Evolutionary conservation across 2,113 vertebrate species (phyloP), one percentile per base, ranked within the genome.

Genomic region (Sorex fumeus): DNA sequence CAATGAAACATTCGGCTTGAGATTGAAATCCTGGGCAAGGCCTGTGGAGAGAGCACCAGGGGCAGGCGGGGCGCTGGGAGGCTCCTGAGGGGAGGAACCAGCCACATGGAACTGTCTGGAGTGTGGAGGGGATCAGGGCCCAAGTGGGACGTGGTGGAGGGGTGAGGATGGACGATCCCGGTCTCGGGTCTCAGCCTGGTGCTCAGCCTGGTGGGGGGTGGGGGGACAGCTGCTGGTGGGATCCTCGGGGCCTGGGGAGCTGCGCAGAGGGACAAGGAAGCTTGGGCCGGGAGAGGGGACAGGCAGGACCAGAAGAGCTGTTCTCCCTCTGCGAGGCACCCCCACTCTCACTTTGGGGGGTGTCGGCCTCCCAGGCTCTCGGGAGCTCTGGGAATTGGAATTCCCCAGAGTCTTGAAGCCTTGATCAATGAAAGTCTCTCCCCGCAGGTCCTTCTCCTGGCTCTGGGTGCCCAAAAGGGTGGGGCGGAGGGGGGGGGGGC

Each of bases 1-100:
- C 95, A 97, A 97, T 62, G 95, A 97, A 97, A 95, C 91, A 94
- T 50, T 75, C 30, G 28, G 71, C 82, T 4, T 50, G 75, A 91
- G 78, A 91, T 70, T 66, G 36, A 53, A 78, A 87, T 71, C 92
- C 90, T 93, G 47, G 88, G 86, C 25, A 8, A 91, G 71, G 87
- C 91, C 40, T 15, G 70, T 82, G 70, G 77, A 91, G 84, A 84
- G 81, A 92, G 82, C 60, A 85, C 85, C 95, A 64, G 8, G 36
- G 95, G 85, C 27, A 50, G 28, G 85, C 57, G 50, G 70, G n/a
- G 67, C 71, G 67, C 53, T 4, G 53, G 53, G 18, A 53, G 80
- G 47, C 32, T 64, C 57, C 21, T n/a, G 78, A 70, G 53, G 60
- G 93, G 82, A 75, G 90, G 60, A 70, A 28, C n/a, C 40, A 43